phyloP scores from a whole-genome alignment of 2,797 vertebrate species.

The Stomatorhinus walkeri region DNA sequence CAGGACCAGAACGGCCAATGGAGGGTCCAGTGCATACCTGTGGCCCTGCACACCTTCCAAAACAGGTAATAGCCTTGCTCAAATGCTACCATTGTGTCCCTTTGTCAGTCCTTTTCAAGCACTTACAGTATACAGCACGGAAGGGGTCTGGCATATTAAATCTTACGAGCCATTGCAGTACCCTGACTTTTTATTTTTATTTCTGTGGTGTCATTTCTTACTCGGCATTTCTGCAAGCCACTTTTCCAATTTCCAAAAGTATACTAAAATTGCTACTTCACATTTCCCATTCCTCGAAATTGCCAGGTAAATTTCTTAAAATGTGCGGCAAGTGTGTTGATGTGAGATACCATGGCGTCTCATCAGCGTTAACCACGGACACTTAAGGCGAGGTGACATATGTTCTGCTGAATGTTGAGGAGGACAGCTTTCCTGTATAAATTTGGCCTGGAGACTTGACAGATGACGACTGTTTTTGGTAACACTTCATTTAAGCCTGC shows the following conservation, averaged over 20 bases:
- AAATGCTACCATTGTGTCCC: neutral
- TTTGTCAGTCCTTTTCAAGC: neutral
- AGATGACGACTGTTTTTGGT: conserved; percentile 4
- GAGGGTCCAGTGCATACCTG: conserved; percentile 85
- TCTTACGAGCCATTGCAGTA: neutral
- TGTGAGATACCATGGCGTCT: neutral
- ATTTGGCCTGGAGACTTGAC: neutral
- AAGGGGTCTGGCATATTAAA: neutral
- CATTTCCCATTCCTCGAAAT: neutral
- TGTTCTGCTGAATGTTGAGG: neutral
- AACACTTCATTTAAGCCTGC: conserved; percentile 7
- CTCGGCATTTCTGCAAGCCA: neutral
- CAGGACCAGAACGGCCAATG: conserved; percentile 73
- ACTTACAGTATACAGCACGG: neutral
- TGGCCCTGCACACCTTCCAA: conserved; percentile 72
- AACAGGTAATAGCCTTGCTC: conserved; percentile 65
- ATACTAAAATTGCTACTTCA: neutral
- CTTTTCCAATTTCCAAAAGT: neutral
- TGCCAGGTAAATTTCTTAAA: neutral
- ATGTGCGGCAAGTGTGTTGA: neutral
- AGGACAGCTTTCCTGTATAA: neutral
- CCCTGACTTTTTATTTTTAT: neutral
- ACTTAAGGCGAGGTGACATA: neutral
- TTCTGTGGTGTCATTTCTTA: neutral
- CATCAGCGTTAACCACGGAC: neutral